Percentiles rank a stretch among this genome's conserved stretches.
Conservation (phyloP, 2,113 vertebrate species). For the Rhabdomys dilectus region DNA sequence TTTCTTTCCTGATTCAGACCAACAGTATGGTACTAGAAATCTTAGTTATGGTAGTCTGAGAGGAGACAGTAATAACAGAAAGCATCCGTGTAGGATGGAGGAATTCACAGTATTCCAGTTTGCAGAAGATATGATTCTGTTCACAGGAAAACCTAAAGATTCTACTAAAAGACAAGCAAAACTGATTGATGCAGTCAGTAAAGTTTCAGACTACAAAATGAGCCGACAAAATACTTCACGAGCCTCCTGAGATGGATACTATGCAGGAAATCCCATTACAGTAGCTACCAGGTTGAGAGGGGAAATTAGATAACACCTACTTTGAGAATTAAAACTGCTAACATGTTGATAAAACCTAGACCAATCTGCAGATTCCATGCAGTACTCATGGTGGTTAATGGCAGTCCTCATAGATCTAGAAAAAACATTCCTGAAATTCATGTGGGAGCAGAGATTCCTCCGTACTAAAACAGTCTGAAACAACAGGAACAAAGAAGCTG, state of each 20-base stretch:
- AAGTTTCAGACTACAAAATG: background rate
- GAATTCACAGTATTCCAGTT: background rate
- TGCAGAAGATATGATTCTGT: background rate
- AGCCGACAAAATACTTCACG: background rate
- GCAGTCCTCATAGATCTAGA: background rate
- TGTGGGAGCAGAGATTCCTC: background rate
- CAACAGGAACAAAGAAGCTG: background rate
- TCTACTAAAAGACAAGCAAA: background rate
- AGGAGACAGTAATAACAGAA: background rate
- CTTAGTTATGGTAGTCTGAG: background rate
- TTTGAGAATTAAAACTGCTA: background rate
- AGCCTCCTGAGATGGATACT: background rate
- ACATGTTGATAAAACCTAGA: background rate
- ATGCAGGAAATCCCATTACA: background rate
- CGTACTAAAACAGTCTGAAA: background rate
- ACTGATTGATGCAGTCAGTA: background rate
- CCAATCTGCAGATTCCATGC: background rate
- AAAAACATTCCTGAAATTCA: background rate
- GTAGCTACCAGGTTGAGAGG: background rate
- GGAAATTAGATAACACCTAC: background rate
- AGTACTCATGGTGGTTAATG: no score
- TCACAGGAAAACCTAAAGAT: background rate
- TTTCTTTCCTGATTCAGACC: background rate
- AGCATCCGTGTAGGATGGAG: background rate
- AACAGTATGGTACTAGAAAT: background rate